Evolutionary conservation across 53 echinoderm and acorn worm genomes (phyloP), one percentile per base, ranked within the genome.

Genomic region (Antedon mediterranea): DNA sequence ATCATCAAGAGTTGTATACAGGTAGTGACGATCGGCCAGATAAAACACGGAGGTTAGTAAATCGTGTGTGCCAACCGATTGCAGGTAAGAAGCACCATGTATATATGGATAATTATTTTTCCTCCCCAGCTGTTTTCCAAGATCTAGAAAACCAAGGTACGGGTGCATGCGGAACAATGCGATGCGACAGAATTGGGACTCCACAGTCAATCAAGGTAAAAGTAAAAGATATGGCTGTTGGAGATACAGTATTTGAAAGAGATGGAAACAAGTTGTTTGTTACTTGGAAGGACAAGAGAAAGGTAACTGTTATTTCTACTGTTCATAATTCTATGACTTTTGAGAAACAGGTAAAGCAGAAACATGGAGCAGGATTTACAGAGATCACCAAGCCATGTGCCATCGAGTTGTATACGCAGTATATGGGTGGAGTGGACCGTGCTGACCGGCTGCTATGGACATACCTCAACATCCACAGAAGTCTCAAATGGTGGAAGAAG

Each of bases 321-420:
- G 71, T 82, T 57, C 82, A 82, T 44, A 82, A 82, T 75, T 74
- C 30, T 41, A 30, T 42, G 29, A 37, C 32, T 28, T 30, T 81
- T 3, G 28, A 74, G 34, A 75, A 81, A 41, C 33, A 28, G 41
- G 81, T 81, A 43, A 76, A n/a, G 28, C n/a, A n/a, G n/a, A n/a
- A n/a, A n/a, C n/a, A n/a, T n/a, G n/a, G n/a, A 77, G 30, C 30
- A 29, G 76, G 76, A 32, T 28, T 20, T 34, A 29, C 76, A 7
- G 34, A 20, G 28, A 43, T 76, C 15, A 43, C 41, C 33, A 76
- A 32, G 43, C 76, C 76, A 11, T 37, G 34, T 9, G 76, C 76
- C 33, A 76, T 76, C 34, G 34, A 76, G 28, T 33, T 37, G 23
- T 76, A 76, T 29, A 76, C 76, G 5, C 34, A 29, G 27, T 76